Evolutionary conservation across 1,140 invertebrate genomes (phyloP).

Genomic region (Drosophila oshimai): DNA sequence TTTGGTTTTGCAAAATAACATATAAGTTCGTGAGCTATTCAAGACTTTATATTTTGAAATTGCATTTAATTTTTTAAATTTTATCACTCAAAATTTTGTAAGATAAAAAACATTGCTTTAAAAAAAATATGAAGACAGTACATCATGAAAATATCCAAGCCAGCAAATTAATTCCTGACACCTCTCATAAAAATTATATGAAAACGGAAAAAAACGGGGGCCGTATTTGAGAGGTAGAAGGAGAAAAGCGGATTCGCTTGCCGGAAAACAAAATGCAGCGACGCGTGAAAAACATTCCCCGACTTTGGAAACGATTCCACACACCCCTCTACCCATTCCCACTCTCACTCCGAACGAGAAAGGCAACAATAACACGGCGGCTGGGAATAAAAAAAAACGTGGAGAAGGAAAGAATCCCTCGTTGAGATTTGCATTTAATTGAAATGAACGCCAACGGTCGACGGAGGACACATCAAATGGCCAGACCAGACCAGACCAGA

Average conservation of each 20-base stretch:
- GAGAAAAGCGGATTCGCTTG: slow-evolving; percentile 28
- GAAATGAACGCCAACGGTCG: slow-evolving; percentile 62
- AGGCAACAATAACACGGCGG: slow-evolving; percentile 28
- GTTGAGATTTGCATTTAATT: slow-evolving; percentile 78
- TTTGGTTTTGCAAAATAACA: too few species aligned
- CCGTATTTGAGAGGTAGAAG: not conserved
- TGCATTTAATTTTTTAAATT: too few species aligned
- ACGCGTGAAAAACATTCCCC: slow-evolving; percentile 77
- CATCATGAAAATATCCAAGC: not conserved
- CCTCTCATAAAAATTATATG: slow-evolving; percentile 53
- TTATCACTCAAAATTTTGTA: not conserved
- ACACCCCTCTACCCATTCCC: slow-evolving; percentile 2
- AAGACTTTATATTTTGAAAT: too few species aligned
- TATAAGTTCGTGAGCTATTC: too few species aligned
- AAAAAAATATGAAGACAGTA: not conserved
- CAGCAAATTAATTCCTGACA: slow-evolving; percentile 15
- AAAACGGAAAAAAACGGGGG: slow-evolving; percentile 8
- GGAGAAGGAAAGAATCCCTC: slow-evolving; percentile 25
- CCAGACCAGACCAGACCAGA: slow-evolving; percentile 14
- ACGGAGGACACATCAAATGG: slow-evolving; percentile 40
- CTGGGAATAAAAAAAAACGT: not conserved
- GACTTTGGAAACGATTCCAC: slow-evolving; percentile 55
- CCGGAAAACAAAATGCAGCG: slow-evolving; percentile 75
- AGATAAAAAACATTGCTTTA: not conserved
- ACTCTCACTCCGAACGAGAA: slow-evolving; percentile 20